Percentiles rank a stretch among this genome's conserved stretches.
Evolutionary conservation across 1,140 invertebrate species (phyloP).

Genomic region (Dolichoris vasculosae): DNA sequence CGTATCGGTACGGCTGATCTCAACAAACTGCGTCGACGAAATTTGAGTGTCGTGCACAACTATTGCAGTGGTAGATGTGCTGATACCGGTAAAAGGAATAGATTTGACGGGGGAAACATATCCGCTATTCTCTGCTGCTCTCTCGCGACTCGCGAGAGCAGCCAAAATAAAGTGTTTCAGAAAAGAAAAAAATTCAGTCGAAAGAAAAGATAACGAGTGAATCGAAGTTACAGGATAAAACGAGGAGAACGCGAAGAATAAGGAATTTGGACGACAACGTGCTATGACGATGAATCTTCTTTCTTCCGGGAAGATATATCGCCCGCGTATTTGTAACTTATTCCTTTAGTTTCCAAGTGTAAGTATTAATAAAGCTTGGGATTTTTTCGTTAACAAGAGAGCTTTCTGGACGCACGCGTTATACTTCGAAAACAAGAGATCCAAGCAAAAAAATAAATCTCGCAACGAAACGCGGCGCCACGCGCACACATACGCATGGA

Average conservation of each 20-base stretch:
- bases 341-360: background rate
- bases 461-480: slow-evolving; percentile 17
- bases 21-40: background rate
- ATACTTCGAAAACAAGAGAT: background rate
- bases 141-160: background rate
- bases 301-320: background rate
- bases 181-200: background rate
- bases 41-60: background rate
- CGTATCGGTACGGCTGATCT: background rate
- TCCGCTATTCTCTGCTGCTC: background rate
- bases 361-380: background rate
- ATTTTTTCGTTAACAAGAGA: background rate
- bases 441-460: background rate
- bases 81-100: background rate
- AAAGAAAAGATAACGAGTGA: background rate
- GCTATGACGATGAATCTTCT: background rate
- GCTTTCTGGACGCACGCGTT: background rate
- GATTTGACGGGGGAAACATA: background rate
- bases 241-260: background rate
- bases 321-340: background rate
- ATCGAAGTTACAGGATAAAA: background rate
- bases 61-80: background rate
- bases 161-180: background rate
- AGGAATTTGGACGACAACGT: background rate
- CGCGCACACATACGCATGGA: slow-evolving; percentile 19